Percentiles rank a stretch among this genome's conserved stretches.
phyloP scores from a whole-genome alignment of 2,113 vertebrate genomes.

The Tretioscincus oriximinensis region DNA sequence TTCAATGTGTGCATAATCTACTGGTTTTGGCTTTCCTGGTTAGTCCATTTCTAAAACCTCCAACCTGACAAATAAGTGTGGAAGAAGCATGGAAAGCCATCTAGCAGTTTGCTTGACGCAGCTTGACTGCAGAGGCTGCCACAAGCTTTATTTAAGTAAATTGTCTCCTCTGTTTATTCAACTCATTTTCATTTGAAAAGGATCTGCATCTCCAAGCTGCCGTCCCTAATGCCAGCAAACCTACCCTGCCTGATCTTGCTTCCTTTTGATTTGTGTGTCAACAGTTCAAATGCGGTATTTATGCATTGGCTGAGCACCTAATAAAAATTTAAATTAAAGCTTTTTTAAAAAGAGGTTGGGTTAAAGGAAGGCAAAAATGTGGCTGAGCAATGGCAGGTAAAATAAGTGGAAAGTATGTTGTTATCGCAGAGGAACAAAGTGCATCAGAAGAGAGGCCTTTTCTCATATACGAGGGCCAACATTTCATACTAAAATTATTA shows the following conservation, averaged over 20 bases:
- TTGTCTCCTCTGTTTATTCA: conserved; percentile 34
- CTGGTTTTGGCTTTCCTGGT: neutral
- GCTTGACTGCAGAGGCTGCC: conserved; percentile 7
- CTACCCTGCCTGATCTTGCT: conserved; percentile 29
- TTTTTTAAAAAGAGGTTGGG: conserved; percentile 32
- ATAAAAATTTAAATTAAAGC: conserved; percentile 60
- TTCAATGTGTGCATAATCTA: neutral
- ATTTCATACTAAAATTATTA: neutral
- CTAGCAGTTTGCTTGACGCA: conserved; percentile 27
- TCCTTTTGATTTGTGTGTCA: conserved; percentile 55
- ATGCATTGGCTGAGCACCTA: conserved; percentile 53
- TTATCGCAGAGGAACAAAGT: neutral
- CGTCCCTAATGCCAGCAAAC: conserved; percentile 15
- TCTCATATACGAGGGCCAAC: neutral
- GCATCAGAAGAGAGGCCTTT: neutral
- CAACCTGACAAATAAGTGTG: neutral
- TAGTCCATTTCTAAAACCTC: neutral
- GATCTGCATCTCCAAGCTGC: neutral
- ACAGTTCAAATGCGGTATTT: conserved; percentile 56
- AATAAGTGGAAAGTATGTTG: neutral
- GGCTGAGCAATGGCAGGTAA: conserved; percentile 9
- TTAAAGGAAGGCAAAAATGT: neutral
- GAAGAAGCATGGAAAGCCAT: neutral
- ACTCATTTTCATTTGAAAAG: conserved; percentile 41
- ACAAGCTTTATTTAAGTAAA: conserved; percentile 42